Evolutionary conservation across 2,113 vertebrate species (phyloP).

Genomic region (human (Homo sapiens)): DNA sequence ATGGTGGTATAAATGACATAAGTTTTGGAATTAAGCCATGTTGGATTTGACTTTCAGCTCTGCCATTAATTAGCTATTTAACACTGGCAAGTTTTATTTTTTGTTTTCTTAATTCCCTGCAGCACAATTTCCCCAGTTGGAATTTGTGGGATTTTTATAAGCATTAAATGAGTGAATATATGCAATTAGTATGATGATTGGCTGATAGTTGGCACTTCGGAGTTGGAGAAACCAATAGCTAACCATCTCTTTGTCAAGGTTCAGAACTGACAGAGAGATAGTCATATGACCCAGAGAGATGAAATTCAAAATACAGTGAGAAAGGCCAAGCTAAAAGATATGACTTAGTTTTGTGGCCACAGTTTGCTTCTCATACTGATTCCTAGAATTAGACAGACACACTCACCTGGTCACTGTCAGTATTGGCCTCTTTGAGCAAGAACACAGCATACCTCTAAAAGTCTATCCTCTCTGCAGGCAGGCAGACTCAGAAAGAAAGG

Average conservation of each 20-base stretch:
- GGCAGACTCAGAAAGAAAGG: background rate
- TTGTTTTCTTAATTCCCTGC: background rate
- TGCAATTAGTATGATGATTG: background rate
- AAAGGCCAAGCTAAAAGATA: background rate
- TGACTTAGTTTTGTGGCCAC: background rate
- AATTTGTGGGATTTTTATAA: background rate
- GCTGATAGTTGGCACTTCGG: background rate
- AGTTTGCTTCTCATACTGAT: background rate
- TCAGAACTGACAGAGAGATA: background rate
- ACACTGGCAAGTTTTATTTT: background rate
- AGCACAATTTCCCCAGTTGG: background rate
- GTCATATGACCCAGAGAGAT: background rate
- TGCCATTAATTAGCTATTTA: background rate
- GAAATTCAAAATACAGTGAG: background rate
- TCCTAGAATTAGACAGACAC: background rate
- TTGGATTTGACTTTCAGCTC: background rate
- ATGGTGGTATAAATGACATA: background rate
- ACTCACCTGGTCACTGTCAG: background rate
- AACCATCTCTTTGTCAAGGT: background rate
- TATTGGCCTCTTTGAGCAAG: background rate
- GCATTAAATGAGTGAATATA: background rate
- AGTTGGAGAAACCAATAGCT: background rate
- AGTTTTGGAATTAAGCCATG: background rate
- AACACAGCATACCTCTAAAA: background rate
- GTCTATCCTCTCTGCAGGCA: background rate